phyloP scores from a whole-genome alignment of 2,888 invertebrate species.

The Trisateles emortualis region DNA sequence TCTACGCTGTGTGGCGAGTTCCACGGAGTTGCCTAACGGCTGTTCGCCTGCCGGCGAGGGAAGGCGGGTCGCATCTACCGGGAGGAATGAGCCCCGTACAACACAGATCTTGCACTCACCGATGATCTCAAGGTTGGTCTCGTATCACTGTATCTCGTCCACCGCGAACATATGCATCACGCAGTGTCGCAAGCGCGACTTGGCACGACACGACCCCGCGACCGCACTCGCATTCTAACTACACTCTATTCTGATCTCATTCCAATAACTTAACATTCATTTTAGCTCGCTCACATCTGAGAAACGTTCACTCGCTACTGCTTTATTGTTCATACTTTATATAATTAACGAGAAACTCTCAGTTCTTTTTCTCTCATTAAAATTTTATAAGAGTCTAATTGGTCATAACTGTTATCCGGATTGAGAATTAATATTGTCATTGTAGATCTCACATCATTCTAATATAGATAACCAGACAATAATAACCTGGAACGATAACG shows the following conservation, averaged over 20 bases:
- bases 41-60: conserved; percentile 83
- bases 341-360: conserved; percentile 34
- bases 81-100: conserved; percentile 86
- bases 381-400: conserved; percentile 41
- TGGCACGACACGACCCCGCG: conserved; percentile 71
- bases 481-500: conserved; percentile 7
- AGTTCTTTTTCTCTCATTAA: conserved; percentile 31
- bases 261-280: conserved; percentile 63
- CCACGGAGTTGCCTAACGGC: conserved; percentile 79
- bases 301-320: conserved; percentile 58
- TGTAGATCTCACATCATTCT: conserved; percentile 18
- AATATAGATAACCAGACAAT: conserved; percentile 5
- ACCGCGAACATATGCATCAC: conserved; percentile 31
- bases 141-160: conserved; percentile 52
- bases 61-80: conserved; percentile 80
- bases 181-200: conserved; percentile 74
- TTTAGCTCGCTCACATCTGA: conserved; percentile 39
- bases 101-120: conserved; percentile 82
- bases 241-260: conserved; percentile 75
- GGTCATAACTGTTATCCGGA: conserved; percentile 20
- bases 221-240: conserved; percentile 67
- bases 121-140: conserved; percentile 85
- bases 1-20: conserved; percentile 73
- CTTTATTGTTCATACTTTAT: conserved; percentile 42
- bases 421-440: conserved; percentile 14